Base-by-base conservation (phyloP, 2,113 vertebrate species). In the Boulengeromyrus knoepffleri region DNA sequence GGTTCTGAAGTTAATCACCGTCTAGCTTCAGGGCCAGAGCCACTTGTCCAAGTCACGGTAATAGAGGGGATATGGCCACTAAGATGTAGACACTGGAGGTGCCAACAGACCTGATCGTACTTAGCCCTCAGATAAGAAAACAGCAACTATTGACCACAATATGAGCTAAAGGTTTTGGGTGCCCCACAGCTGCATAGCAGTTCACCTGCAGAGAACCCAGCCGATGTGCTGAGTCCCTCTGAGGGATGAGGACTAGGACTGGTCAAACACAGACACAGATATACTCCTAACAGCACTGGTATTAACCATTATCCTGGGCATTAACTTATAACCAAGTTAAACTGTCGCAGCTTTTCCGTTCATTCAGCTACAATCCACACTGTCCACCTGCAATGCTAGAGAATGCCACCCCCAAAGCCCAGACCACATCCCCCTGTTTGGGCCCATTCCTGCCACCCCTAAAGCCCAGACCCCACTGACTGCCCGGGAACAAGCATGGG, bases 401-500 rank as follows among this genome's bases (percentile, higher is more conserved):
- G 15, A 77, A 80, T 39, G 45, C 53, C 56, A 53, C 80, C 27
- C 9, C 36, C 24, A 80, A 74, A 13, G 42, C n/a, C 56, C 49
- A 10, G 19, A 24, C 52, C 24, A 47, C 21, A 10, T 47, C 42
- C 21, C 53, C 77, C 50, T 19, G 49, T 53, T 27, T 53, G 50
- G 24, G 27, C 12, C 52, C 49, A 52, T 13, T n/a, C 66, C 24
- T 80, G 70, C 77, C 80, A 13, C 36, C 47, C 90, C 85, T 3
- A 42, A 52, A 53, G 52, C 39, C 31, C 31, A 56, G 50, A 36
- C 53, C 31, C 56, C 53, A 27, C 88, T 45, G 45, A 42, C 17
- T 83, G 52, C n/a, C 49, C 21, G 42, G 91, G 92, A 92, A 91
- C 91, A 93, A 92, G 90, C 92, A 92, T 92, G 91, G 92, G 92